Percentiles rank a stretch among this genome's conserved stretches.
Conservation (phyloP, 2,888 invertebrate genomes). For the Deilephila elpenor region DNA sequence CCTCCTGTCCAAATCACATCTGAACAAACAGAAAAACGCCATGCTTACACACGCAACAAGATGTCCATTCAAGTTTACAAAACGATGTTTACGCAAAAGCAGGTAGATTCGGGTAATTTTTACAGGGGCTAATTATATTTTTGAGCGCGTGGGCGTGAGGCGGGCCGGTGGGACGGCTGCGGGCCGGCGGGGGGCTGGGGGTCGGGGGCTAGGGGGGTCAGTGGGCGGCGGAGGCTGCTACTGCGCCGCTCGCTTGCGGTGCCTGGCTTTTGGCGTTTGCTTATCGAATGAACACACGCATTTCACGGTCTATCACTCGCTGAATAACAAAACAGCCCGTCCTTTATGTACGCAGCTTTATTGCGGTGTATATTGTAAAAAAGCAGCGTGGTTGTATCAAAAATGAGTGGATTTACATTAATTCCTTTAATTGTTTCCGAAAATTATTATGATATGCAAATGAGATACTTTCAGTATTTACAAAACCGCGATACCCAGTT, state of each 20-base stretch:
- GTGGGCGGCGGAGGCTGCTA: constrained; percentile 41
- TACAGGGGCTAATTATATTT: constrained; percentile 50
- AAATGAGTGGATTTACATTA: not conserved
- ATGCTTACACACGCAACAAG: too few species aligned
- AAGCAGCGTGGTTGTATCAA: constrained; percentile 4
- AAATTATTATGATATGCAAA: too few species aligned
- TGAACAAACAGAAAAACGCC: too few species aligned
- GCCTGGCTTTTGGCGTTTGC: constrained; percentile 55
- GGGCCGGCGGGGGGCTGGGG: constrained; percentile 34
- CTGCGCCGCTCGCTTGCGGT: constrained; percentile 44
- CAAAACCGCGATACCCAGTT: too few species aligned
- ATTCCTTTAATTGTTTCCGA: too few species aligned
- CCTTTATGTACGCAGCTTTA: constrained; percentile 37
- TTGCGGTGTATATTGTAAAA: not conserved
- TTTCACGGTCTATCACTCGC: constrained; percentile 51
- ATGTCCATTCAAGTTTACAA: too few species aligned
- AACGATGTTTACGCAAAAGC: not conserved
- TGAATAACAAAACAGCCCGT: constrained; percentile 45
- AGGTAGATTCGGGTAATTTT: constrained; percentile 31
- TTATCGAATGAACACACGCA: constrained; percentile 56
- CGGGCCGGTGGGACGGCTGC: constrained; percentile 6
- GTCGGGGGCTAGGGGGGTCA: constrained; percentile 9
- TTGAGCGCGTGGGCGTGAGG: constrained; percentile 43
- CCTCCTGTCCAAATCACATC: too few species aligned
- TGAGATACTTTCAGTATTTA: too few species aligned